Base-by-base conservation (phyloP, 2,888 invertebrate species). In the Mythimna ferrago region DNA sequence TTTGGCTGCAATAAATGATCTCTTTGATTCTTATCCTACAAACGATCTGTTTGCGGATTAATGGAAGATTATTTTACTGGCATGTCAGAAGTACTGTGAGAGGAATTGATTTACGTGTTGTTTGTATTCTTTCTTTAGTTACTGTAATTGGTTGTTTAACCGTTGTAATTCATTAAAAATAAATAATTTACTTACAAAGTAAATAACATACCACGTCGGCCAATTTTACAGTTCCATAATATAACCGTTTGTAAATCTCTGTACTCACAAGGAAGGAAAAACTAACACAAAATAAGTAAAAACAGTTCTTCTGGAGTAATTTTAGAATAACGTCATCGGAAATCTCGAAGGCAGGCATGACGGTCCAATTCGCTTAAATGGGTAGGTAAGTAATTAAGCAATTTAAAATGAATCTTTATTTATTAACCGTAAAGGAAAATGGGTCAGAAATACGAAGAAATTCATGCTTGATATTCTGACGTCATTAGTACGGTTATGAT, bases 251-350 rank as follows among this genome's bases (percentile, higher is more conserved):
- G 2, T 38, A 53, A 44, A 26, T 26, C 26, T 26, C 35, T 41
- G 19, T 57, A 16, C 21, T 19, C 21, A 67, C 6, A 54, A 81
- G 78, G 78, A 78, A 81, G 81, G 70, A 81, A 78, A 76, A 78
- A 66, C 11, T 6, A 54, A 2, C 11, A 54, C 14, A 41, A 32
- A 56, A 41, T 76, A 14, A 57, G 35, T 54, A 21, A 57, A 60
- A 65, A 6, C 48, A 26, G 5, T 66, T 62, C 65, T 35, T 58
- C 54, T n/a, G 1, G 38, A 44, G 32, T 67, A 57, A 82, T 66
- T 78, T 78, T 73, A 82, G 58, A 66, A 53, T 41, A 35, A 11
- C 80, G 75, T 80, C 80, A 80, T 66, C 62, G 80, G 60, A 61
- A 83, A 70, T 61, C 10, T 53, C 68, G n/a, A 14, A 35, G 7